Conservation (phyloP, 2,888 invertebrate species). For the Pseudococcus longispinus region DNA sequence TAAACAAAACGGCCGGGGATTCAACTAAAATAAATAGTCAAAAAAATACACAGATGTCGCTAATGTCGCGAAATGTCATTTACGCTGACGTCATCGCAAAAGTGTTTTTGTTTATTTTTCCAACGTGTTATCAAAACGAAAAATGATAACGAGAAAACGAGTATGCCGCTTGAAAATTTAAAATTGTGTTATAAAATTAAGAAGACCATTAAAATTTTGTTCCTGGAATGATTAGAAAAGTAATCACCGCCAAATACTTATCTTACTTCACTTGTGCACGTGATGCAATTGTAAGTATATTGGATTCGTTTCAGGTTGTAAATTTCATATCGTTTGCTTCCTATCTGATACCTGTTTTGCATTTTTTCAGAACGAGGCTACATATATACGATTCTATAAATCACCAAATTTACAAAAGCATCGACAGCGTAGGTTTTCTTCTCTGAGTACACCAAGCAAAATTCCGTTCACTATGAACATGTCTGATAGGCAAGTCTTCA, state of each 20-base stretch:
- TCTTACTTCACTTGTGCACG: not conserved
- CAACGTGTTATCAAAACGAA: too few species aligned
- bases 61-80: too few species aligned
- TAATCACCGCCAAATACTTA: not conserved
- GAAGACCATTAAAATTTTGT: not conserved
- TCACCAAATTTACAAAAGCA: not conserved
- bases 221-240: not conserved
- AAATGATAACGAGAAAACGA: too few species aligned
- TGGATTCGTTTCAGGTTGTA: not conserved
- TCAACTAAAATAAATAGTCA: too few species aligned
- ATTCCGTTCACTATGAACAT: slow-evolving; percentile 71
- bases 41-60: too few species aligned
- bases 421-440: not conserved
- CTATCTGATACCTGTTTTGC: not conserved
- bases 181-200: not conserved
- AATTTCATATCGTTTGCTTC: not conserved
- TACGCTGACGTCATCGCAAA: too few species aligned
- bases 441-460: slow-evolving; percentile 62
- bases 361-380: not conserved
- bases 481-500: slow-evolving; percentile 75
- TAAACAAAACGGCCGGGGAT: too few species aligned
- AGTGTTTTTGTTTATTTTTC: too few species aligned
- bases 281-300: not conserved
- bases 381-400: not conserved
- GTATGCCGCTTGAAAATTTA: not conserved